A percentile compares a stretch with the other conserved stretches of the same genome.
Conservation (phyloP, 2,113 vertebrate species). For the Marmota flaviventris region DNA sequence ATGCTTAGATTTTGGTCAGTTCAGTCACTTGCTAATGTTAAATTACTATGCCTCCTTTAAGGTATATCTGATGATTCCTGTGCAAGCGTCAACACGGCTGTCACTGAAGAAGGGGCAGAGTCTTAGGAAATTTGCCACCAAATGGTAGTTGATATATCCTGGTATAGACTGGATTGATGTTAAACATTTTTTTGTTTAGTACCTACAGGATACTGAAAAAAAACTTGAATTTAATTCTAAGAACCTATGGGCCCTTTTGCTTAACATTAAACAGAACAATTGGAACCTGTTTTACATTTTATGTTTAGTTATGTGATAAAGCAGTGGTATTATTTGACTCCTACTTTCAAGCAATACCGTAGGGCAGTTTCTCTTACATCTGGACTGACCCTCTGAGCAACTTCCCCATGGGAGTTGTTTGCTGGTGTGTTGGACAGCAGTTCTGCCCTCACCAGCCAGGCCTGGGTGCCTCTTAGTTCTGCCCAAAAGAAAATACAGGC, state of each 20-base stretch:
- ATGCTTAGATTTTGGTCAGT: background rate
- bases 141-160: background rate
- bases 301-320: background rate
- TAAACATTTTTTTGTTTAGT: conserved; percentile 59
- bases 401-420: rapidly evolving
- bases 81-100: background rate
- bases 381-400: background rate
- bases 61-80: background rate
- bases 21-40: conserved; percentile 6
- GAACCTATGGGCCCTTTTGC: background rate
- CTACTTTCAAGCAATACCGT: background rate
- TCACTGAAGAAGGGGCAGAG: background rate
- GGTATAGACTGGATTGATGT: background rate
- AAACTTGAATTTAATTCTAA: background rate
- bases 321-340: background rate
- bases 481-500: background rate
- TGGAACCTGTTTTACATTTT: too few species aligned
- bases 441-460: background rate
- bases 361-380: background rate
- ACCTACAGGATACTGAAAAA: conserved; percentile 55
- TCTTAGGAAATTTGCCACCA: background rate
- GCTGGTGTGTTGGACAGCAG: background rate
- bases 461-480: background rate
- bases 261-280: background rate
- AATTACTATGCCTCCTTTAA: background rate